These are phyloP conservation scores for human (Homo sapiens) DNA, from an alignment of 2,113 vertebrate species.

Conservation along the genomic window DNA sequence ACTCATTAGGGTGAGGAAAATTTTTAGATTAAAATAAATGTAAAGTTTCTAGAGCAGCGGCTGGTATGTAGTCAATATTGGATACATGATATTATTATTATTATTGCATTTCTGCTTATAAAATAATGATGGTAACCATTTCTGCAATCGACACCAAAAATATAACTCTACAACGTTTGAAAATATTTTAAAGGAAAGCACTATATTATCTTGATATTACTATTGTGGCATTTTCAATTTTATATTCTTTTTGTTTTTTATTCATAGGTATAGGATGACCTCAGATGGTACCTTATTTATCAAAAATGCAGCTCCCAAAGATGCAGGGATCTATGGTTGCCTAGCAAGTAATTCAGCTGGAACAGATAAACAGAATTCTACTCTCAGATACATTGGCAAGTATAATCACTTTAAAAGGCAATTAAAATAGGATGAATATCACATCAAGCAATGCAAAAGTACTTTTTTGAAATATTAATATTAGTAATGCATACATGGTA, in stretches of 20 bases:
- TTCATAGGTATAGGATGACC: conserved; percentile 89
- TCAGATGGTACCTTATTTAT: conserved; percentile 92
- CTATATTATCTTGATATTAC: background rate
- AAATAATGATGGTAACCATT: background rate
- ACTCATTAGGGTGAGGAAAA: background rate
- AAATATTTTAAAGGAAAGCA: background rate
- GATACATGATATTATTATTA: background rate
- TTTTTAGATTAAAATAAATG: background rate
- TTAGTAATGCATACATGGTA: background rate
- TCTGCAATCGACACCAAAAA: background rate
- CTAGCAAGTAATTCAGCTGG: conserved; percentile 95
- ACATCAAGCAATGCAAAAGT: background rate
- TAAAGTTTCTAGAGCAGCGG: background rate
- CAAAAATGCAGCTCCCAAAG: conserved; percentile 86
- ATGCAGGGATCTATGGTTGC: conserved; percentile 93
- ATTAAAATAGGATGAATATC: background rate
- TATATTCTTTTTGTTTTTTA: background rate
- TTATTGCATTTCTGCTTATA: background rate
- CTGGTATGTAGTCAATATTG: background rate
- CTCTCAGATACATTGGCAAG: conserved; percentile 91
- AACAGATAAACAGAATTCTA: conserved; percentile 88
- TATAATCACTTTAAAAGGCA: background rate
- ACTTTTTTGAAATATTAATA: conserved; percentile 8
- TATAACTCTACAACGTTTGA: background rate
- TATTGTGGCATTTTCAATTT: background rate